phyloP scores from a whole-genome alignment of 2,113 vertebrate species.

The Solea solea region DNA sequence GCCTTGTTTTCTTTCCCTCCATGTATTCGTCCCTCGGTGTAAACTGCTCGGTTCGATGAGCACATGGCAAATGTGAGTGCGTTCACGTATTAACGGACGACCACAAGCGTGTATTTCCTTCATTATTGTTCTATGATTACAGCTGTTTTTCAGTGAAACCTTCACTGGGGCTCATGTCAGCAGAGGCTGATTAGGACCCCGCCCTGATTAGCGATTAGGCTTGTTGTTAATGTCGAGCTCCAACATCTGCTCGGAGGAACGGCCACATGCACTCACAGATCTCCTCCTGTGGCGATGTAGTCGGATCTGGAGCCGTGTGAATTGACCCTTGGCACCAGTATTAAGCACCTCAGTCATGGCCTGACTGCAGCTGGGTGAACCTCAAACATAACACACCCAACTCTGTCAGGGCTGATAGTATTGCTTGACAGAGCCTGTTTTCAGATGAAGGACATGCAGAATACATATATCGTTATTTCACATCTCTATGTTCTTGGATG shows the following conservation, averaged over 20 bases:
- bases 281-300: slow-evolving; percentile 27
- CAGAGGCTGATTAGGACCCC: slow-evolving; percentile 44
- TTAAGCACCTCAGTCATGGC: slow-evolving; percentile 51
- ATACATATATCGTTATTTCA: no score
- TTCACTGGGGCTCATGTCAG: slow-evolving; percentile 36
- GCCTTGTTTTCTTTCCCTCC: slow-evolving; percentile 68
- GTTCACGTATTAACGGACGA: slow-evolving; percentile 25
- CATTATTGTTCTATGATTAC: slow-evolving; percentile 49
- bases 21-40: slow-evolving; percentile 39
- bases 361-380: slow-evolving; percentile 54
- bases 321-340: slow-evolving; percentile 40
- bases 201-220: slow-evolving; percentile 72
- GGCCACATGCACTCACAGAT: slow-evolving; percentile 43
- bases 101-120: slow-evolving; percentile 14
- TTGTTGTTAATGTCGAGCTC: slow-evolving; percentile 61
- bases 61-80: slow-evolving; percentile 33
- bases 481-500: no score
- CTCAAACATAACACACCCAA: no score
- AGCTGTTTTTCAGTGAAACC: slow-evolving; percentile 32
- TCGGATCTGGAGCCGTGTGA: slow-evolving; percentile 42
- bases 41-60: slow-evolving; percentile 42
- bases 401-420: no score
- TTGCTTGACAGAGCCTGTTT: no score
- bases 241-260: slow-evolving; percentile 68
- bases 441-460: no score